Conservation (phyloP, 2,888 invertebrate species). For the Incurvaria masculella region DNA sequence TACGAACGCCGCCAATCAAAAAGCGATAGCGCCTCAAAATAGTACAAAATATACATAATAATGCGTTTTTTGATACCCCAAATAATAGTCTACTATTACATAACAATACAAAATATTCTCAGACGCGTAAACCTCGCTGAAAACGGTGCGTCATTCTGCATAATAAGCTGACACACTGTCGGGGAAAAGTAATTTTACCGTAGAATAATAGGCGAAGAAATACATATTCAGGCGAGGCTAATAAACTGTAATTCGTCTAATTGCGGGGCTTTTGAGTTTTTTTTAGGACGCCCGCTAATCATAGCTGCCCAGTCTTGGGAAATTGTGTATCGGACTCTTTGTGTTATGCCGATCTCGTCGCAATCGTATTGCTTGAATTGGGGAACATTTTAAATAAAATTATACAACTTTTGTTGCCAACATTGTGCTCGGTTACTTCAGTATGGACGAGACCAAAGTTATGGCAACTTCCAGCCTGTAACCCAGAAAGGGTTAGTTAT, state of each 20-base stretch:
- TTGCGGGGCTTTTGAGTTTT: not conserved
- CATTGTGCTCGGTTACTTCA: conserved; percentile 3
- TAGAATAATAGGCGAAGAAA: not conserved
- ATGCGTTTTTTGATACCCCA: not conserved
- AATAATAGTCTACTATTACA: not conserved
- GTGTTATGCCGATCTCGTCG: not conserved
- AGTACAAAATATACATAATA: not conserved
- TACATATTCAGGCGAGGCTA: not conserved
- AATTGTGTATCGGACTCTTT: not conserved
- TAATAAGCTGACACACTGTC: not conserved
- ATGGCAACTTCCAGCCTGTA: too few species aligned
- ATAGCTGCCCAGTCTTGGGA: not conserved
- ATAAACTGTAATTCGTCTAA: not conserved
- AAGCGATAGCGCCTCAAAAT: not conserved
- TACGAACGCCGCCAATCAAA: not conserved
- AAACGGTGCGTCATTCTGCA: not conserved
- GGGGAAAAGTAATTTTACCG: not conserved
- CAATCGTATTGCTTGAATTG: too few species aligned
- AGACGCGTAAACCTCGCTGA: not conserved
- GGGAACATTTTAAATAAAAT: too few species aligned
- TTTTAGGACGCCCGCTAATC: not conserved
- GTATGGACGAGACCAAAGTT: conserved; percentile 6
- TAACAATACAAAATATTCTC: not conserved
- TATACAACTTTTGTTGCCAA: too few species aligned
- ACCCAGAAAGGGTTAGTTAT: too few species aligned